These are phyloP conservation scores for Champsocephalus esox DNA, from an alignment of 2,797 vertebrate species.

Conservation along the genomic window DNA sequence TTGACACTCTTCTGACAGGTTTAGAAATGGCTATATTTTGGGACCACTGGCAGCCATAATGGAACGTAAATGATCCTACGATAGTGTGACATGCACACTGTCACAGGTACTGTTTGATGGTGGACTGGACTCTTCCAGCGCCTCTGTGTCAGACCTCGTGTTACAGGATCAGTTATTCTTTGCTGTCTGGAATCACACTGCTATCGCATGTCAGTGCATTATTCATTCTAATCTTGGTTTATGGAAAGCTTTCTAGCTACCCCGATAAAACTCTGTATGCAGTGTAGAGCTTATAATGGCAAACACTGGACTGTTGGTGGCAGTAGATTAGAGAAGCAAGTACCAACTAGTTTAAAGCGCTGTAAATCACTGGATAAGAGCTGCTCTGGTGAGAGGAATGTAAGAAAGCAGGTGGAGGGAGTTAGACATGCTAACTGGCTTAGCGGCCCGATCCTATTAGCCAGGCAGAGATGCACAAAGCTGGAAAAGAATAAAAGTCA, in stretches of 20 bases:
- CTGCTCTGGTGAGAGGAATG: slow-evolving; percentile 1
- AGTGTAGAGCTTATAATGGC: background rate
- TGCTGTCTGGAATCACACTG: background rate
- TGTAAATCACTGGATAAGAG: background rate
- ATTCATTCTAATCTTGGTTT: slow-evolving; percentile 54
- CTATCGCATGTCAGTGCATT: slow-evolving; percentile 67
- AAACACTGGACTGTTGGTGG: background rate
- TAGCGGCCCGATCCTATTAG: slow-evolving; percentile 62
- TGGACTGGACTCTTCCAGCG: background rate
- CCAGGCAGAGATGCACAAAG: background rate
- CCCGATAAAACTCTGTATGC: background rate
- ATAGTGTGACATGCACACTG: background rate
- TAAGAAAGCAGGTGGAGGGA: slow-evolving; percentile 2
- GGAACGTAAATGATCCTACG: background rate
- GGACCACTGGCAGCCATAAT: background rate
- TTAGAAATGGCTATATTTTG: background rate
- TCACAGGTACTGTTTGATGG: background rate
- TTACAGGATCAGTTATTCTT: slow-evolving; percentile 29
- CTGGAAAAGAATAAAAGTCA: no score
- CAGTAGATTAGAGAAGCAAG: background rate
- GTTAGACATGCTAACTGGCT: slow-evolving; percentile 46
- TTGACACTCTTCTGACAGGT: no score
- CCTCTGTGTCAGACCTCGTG: slow-evolving; percentile 6
- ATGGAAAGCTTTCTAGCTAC: slow-evolving; percentile 10
- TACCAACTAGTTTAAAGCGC: background rate